Percentiles rank a stretch among this genome's conserved stretches.
phyloP scores from a whole-genome alignment of 1,140 invertebrate genomes.

The Tetramorium simillimum region DNA sequence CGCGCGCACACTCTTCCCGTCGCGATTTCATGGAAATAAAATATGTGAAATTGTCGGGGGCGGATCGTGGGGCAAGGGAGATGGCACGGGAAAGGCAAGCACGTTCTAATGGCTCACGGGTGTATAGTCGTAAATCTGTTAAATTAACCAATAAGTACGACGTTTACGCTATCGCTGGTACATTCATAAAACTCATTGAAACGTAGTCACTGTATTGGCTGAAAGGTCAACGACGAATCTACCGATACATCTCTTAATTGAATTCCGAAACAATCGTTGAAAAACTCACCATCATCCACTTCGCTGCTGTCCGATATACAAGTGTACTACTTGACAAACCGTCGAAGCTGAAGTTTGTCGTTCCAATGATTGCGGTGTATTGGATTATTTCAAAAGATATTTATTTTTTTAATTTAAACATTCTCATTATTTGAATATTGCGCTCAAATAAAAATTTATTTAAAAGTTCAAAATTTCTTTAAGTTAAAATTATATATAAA shows the following conservation, averaged over 20 bases:
- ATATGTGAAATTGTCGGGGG: constrained; percentile 12
- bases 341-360: not conserved
- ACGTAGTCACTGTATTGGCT: not conserved
- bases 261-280: constrained; percentile 52
- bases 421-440: not conserved
- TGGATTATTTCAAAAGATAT: not conserved
- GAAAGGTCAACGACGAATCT: constrained; percentile 28
- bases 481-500: not conserved
- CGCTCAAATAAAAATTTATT: not conserved
- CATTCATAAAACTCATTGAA: constrained; percentile 19
- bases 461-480: not conserved
- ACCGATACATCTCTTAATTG: constrained; percentile 28
- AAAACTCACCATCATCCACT: not conserved
- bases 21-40: constrained; percentile 27
- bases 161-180: constrained; percentile 51
- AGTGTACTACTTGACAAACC: constrained; percentile 3
- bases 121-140: constrained; percentile 7
- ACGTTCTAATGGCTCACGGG: not conserved
- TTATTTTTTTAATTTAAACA: not conserved
- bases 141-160: constrained; percentile 38
- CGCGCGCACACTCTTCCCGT: not conserved
- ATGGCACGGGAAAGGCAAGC: not conserved
- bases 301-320: constrained; percentile 8
- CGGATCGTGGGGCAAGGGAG: not conserved
- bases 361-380: not conserved